Percentiles rank a stretch among this genome's conserved stretches.
phyloP scores from a whole-genome alignment of 2,797 vertebrate species.

The Dendrocincla tyrannina region DNA sequence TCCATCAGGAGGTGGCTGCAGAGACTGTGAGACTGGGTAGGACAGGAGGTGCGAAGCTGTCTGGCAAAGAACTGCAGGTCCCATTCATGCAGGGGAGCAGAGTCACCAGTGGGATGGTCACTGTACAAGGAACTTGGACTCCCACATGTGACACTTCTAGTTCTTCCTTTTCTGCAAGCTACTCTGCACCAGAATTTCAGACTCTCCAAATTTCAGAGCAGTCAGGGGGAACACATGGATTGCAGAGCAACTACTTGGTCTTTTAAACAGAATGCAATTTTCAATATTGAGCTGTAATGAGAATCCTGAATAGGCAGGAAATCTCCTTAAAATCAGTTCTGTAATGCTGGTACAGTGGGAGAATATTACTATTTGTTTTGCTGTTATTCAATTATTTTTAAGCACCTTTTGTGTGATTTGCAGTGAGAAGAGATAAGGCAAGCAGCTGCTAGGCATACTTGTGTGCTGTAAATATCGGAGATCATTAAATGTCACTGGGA shows the following conservation, averaged over 20 bases:
- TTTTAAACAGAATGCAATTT: conserved; percentile 3
- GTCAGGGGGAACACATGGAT: not conserved
- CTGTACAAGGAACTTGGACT: too few relatives aligned
- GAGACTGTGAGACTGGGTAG: not conserved
- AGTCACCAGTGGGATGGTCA: not conserved
- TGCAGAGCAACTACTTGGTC: not conserved
- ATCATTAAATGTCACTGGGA: conserved; percentile 22
- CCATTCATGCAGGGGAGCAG: fast-evolving
- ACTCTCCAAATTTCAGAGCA: not conserved
- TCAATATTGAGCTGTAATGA: conserved; percentile 2
- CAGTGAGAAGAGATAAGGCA: conserved; percentile 13
- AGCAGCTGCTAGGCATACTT: not conserved
- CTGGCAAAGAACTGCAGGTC: not conserved
- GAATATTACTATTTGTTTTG: not conserved
- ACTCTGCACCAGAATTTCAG: not conserved
- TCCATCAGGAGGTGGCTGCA: not conserved
- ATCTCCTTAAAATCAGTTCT: not conserved
- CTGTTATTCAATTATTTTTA: conserved; percentile 27
- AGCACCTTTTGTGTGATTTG: conserved; percentile 8
- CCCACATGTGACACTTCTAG: fast-evolving
- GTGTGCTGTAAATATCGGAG: not conserved
- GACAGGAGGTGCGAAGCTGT: not conserved
- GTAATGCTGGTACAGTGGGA: not conserved
- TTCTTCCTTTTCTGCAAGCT: not conserved
- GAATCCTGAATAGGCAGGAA: not conserved